Evolutionary conservation across 2,888 invertebrate species (phyloP).

Genomic region (Cosmorhoe ocellata): DNA sequence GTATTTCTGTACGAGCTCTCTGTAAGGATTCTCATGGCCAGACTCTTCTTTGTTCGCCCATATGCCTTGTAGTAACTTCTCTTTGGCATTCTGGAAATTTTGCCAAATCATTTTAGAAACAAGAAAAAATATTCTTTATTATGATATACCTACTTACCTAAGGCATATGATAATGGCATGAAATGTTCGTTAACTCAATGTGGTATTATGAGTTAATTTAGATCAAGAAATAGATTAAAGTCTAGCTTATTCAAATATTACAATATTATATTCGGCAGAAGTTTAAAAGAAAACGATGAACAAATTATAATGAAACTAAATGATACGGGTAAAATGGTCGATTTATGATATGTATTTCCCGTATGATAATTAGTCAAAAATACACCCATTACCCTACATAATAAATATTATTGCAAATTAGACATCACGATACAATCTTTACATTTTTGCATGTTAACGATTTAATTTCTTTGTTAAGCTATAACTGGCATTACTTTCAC

Average conservation of each 20-base stretch:
- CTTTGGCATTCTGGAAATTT: constrained; percentile 72
- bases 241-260: constrained; percentile 7
- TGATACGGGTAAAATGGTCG: constrained; percentile 9
- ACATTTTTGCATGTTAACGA: constrained; percentile 33
- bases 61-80: constrained; percentile 76
- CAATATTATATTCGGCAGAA: constrained; percentile 10
- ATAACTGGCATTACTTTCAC: constrained; percentile 15
- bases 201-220: constrained; percentile 14
- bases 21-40: constrained; percentile 86
- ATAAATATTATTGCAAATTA: constrained; percentile 25
- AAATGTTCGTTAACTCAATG: constrained; percentile 26
- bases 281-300: constrained; percentile 14
- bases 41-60: constrained; percentile 77
- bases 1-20: constrained; percentile 92
- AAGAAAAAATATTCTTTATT: background rate
- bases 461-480: background rate
- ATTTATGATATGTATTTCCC: constrained; percentile 11
- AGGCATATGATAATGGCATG: constrained; percentile 15
- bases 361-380: constrained; percentile 63
- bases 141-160: constrained; percentile 1
- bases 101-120: constrained; percentile 19
- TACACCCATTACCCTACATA: constrained; percentile 71
- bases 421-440: constrained; percentile 22
- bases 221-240: constrained; percentile 15
- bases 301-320: constrained; percentile 14